Base-by-base conservation (phyloP, 2,113 vertebrate species). In the Hippocampus abdominalis region DNA sequence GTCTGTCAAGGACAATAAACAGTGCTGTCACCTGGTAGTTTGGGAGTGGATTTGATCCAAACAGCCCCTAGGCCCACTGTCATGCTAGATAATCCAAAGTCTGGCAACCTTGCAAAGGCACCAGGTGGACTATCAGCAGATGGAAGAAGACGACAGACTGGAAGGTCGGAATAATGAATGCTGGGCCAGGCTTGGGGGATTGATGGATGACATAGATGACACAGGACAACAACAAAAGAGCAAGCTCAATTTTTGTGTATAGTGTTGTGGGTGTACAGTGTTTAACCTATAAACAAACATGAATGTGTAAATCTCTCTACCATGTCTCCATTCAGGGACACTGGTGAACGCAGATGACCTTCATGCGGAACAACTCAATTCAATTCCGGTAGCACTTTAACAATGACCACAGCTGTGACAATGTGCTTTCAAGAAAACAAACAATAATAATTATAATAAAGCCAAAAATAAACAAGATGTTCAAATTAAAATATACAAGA, bases 41-140 rank as follows among this genome's bases (percentile, higher is more conserved):
- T 11, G 0, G 64, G 71, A 80, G 63, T 69, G 73, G 74, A 77
- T 66, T 23, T 12, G 60, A 54, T 84, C 77, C 87, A 85, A 88
- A 78, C 81, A 66, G 69, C 79, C 63, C 73, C 80, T 83, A 75
- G 82, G 83, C 79, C 72, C 73, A 83, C 84, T 85, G 82, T 87
- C 85, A 79, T 68, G 80, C 60, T 64, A 82, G 80, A 85, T 86
- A 85, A 86, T 84, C 80, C 71, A 73, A 75, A 87, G 79, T 80
- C 76, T 87, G 78, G 86, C 84, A 82, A 72, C 63, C 69, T 36
- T 62, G 70, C 62, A 60, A 71, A 70, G 51, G 73, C 80, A 79
- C 84, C 83, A 88, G 84, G 86, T 86, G 81, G 84, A 76, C 78
- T 80, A 81, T 89, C 88, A 78, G 76, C 72, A 82, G 73, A 83